phyloP scores from a whole-genome alignment of 2,113 vertebrate genomes.

The Amia ocellicauda region DNA sequence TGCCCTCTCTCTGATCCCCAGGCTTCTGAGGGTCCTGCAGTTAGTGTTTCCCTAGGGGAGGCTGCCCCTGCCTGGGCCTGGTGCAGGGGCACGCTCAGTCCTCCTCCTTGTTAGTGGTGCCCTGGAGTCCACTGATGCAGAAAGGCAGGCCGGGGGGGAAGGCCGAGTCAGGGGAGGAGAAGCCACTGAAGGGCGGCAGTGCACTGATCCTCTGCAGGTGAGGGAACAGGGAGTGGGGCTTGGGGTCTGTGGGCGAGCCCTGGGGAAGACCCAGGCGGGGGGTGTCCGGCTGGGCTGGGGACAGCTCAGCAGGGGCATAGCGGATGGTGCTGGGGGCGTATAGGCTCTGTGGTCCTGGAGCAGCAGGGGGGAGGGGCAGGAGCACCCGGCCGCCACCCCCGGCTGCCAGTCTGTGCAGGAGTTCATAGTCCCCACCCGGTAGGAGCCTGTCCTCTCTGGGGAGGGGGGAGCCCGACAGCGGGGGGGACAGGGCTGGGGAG shows the following conservation, averaged over 20 bases:
- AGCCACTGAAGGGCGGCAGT: conserved; percentile 71
- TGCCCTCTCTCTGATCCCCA: conserved; percentile 43
- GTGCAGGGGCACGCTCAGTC: conserved; percentile 34
- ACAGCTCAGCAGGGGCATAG: conserved; percentile 79
- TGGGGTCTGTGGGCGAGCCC: conserved; percentile 59
- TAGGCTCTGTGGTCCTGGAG: conserved; percentile 71
- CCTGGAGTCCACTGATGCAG: conserved; percentile 73
- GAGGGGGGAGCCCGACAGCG: conserved; percentile 62
- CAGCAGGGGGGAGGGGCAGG: conserved; percentile 70
- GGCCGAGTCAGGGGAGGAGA: conserved; percentile 62
- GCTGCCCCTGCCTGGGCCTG: background rate
- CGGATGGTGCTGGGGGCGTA: conserved; percentile 82
- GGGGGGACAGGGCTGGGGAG: conserved; percentile 61
- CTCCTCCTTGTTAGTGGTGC: conserved; percentile 58
- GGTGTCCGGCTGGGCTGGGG: conserved; percentile 57
- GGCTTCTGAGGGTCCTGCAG: conserved; percentile 49
- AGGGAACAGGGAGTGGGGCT: conserved; percentile 70
- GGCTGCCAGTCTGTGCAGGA: conserved; percentile 72
- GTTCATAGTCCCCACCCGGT: conserved; percentile 62
- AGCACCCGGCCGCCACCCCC: conserved; percentile 67
- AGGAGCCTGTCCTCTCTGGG: conserved; percentile 58
- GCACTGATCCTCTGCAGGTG: conserved; percentile 78
- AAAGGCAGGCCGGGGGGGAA: conserved; percentile 67
- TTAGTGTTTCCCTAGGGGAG: background rate
- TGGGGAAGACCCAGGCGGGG: conserved; percentile 44